Evolutionary conservation across 2,888 invertebrate genomes (phyloP), one percentile per base, ranked within the genome.

Genomic region (Autographa pulchrina): DNA sequence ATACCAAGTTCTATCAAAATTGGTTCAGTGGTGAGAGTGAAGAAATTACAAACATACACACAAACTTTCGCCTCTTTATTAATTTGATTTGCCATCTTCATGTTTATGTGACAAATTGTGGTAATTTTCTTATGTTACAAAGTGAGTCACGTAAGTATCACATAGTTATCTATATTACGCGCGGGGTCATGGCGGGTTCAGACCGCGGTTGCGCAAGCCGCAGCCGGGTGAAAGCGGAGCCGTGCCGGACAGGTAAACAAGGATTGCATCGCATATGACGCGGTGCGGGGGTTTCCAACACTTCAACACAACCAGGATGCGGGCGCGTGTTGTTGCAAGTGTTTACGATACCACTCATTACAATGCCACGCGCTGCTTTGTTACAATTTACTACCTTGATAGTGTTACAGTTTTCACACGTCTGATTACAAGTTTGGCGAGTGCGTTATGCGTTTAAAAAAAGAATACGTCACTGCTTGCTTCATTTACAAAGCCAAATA

Each of bases 211-310:
- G 70, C 81, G 74, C 72, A 80, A 82, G 64, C 70, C 69, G 11
- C 38, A 38, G 38, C 35, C 8, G 61, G 70, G 81, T 56, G 78
- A 78, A 78, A 78, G 78, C 65, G 80, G 3, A 62, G 43, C 60
- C 25, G n/a, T 18, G 9, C 58, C n/a, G 32, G 60, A 56, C 65
- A 65, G 73, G 75, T 80, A 76, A 78, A 83, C 81, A 85, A 86
- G 85, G 83, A 82, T 84, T 77, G 31, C 66, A 65, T 68, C 72
- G 63, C 61, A 25, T 48, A 16, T 2, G 7, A 31, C 54, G 6
- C 54, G 20, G 18, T 25, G 13, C 35, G 59, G 20, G 72, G 81
- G 74, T 43, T 78, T 74, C 63, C 78, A 48, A n/a, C 48, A 48
- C 81, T 18, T 56, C 54, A 48, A 61, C 52, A 31, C 62, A 13